These are phyloP conservation scores for Sinonovacula constricta DNA, from an alignment of 1,140 invertebrate genomes.

Conservation along the genomic window DNA sequence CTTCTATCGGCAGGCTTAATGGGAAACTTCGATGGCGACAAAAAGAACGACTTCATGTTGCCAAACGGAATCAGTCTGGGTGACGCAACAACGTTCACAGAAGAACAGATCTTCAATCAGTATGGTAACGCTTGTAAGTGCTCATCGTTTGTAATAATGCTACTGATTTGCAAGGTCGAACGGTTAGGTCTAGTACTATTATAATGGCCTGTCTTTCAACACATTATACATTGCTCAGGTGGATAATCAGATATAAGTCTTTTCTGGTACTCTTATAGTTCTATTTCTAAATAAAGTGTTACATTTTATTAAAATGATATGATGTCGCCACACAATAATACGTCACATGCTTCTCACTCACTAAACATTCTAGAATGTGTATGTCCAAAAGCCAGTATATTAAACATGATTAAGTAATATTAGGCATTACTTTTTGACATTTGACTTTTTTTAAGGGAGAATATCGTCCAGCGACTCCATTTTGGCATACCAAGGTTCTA, in stretches of 20 bases:
- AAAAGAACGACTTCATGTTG: slow-evolving; percentile 39
- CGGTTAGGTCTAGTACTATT: neutral
- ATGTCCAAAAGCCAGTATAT: no score
- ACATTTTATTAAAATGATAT: no score
- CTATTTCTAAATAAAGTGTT: no score
- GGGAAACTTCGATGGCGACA: slow-evolving; percentile 55
- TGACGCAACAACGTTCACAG: slow-evolving; percentile 25
- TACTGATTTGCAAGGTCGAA: neutral
- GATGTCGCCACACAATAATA: no score
- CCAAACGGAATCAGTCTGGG: slow-evolving; percentile 41
- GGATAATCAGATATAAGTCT: neutral
- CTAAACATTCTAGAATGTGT: no score
- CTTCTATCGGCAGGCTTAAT: slow-evolving; percentile 56
- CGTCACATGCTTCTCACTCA: no score
- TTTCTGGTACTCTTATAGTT: no score
- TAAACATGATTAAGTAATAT: no score
- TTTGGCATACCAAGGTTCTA: slow-evolving; percentile 41
- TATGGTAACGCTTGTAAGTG: slow-evolving; percentile 52
- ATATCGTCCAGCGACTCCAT: slow-evolving; percentile 14
- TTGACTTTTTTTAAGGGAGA: slow-evolving; percentile 41
- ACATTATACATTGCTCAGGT: neutral
- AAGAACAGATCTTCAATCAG: slow-evolving; percentile 43
- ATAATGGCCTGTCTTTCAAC: neutral
- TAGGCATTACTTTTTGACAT: no score
- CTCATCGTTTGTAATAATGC: neutral